Conservation (phyloP, 2,113 vertebrate genomes). For the Fregetta grallaria region DNA sequence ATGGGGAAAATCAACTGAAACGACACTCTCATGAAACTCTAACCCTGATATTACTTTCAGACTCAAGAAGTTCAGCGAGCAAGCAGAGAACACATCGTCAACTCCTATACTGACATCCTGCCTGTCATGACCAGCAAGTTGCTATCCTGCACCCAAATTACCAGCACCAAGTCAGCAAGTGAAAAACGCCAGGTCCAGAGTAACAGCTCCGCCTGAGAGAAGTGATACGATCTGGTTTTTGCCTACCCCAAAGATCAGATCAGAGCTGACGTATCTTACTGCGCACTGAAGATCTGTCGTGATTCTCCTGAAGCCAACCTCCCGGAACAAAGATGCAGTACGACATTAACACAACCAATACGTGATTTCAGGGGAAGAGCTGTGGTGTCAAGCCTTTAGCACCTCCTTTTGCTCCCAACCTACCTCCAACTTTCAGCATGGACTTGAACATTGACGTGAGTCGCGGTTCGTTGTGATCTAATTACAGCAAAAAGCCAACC, state of each 20-base stretch:
- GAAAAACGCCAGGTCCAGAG: background rate
- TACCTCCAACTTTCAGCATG: background rate
- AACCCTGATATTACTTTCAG: background rate
- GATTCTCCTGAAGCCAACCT: background rate
- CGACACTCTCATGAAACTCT: background rate
- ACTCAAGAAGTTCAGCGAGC: background rate
- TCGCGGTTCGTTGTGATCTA: background rate
- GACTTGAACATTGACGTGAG: background rate
- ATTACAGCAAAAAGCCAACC: background rate
- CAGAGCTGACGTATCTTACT: background rate
- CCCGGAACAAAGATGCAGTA: background rate
- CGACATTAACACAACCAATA: background rate
- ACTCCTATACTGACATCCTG: background rate
- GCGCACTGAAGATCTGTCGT: accelerated
- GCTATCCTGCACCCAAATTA: background rate
- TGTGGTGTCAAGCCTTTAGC: background rate
- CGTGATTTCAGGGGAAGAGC: background rate
- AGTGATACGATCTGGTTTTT: background rate
- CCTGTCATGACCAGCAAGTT: background rate
- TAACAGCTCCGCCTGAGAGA: background rate
- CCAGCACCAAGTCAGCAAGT: background rate
- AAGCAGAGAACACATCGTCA: background rate
- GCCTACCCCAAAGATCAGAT: background rate
- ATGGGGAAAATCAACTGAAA: background rate
- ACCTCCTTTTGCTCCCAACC: background rate